Conservation (phyloP, 2,888 invertebrate species). For the Cephonodes hylas region DNA sequence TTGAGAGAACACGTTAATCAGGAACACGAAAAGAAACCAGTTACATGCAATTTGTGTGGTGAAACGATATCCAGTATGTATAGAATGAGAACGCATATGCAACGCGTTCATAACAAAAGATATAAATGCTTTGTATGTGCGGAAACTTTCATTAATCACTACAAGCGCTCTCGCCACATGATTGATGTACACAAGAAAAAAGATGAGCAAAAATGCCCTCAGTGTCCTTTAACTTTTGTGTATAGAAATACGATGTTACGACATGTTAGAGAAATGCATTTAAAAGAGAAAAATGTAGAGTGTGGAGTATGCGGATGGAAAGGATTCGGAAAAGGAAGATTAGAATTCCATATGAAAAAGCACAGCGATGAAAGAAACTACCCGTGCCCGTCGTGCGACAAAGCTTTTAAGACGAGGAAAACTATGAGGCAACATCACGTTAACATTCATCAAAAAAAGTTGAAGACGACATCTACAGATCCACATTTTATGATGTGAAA, state of each 20-base stretch:
- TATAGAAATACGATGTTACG: conserved; percentile 25
- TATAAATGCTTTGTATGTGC: conserved; percentile 63
- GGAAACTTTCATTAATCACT: conserved; percentile 47
- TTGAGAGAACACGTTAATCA: conserved; percentile 24
- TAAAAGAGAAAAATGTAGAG: conserved; percentile 43
- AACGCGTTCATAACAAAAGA: conserved; percentile 50
- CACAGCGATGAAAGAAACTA: conserved; percentile 24
- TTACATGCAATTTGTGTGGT: conserved; percentile 20
- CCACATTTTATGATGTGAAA: neutral
- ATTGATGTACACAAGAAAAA: conserved; percentile 42
- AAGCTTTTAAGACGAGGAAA: conserved; percentile 29
- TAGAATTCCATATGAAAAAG: conserved; percentile 30
- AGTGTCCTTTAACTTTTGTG: conserved; percentile 18
- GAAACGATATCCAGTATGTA: conserved; percentile 6
- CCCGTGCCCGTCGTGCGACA: conserved; percentile 20
- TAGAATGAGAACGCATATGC: conserved; percentile 21
- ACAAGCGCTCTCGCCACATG: conserved; percentile 46
- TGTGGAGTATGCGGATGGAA: conserved; percentile 54
- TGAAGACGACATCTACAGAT: neutral
- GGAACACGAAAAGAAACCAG: conserved; percentile 47
- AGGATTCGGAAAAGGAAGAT: conserved; percentile 22
- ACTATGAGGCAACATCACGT: conserved; percentile 24
- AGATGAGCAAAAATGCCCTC: conserved; percentile 17
- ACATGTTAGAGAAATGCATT: conserved; percentile 38
- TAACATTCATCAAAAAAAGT: conserved; percentile 22